Evolutionary conservation across 1,140 invertebrate genomes (phyloP).

Genomic region (Cydia pomonella): DNA sequence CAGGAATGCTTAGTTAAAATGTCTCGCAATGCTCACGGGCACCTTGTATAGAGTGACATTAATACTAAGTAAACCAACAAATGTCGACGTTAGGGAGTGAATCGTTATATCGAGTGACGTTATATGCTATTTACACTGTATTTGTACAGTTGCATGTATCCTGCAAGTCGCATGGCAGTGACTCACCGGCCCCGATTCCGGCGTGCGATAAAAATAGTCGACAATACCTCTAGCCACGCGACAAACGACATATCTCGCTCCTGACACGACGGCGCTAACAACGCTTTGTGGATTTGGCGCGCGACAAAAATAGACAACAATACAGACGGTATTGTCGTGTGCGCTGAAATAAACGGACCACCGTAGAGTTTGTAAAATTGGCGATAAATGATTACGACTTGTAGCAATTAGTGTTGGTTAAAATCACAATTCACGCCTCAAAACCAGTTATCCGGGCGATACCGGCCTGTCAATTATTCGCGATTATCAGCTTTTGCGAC

Average conservation of each 20-base stretch:
- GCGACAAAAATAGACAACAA: slow-evolving; percentile 18
- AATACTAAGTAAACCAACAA: too few species aligned
- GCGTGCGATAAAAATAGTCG: slow-evolving; percentile 12
- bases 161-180: neutral
- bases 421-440: too few species aligned
- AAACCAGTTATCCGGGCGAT: too few species aligned
- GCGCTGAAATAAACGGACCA: slow-evolving; percentile 16
- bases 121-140: neutral
- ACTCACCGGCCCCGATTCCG: slow-evolving; percentile 24
- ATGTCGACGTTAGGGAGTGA: too few species aligned
- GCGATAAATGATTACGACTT: neutral
- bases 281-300: neutral
- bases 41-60: too few species aligned
- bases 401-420: neutral
- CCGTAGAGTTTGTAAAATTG: neutral
- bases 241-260: neutral
- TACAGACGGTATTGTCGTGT: slow-evolving; percentile 12
- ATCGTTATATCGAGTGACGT: too few species aligned
- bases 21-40: too few species aligned
- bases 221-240: neutral
- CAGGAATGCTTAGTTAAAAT: too few species aligned
- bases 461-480: too few species aligned
- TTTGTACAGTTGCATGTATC: neutral
- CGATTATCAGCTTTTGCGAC: too few species aligned
- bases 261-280: neutral